Base-by-base conservation (phyloP, 2,113 vertebrate species). In the Nothocercus julius region DNA sequence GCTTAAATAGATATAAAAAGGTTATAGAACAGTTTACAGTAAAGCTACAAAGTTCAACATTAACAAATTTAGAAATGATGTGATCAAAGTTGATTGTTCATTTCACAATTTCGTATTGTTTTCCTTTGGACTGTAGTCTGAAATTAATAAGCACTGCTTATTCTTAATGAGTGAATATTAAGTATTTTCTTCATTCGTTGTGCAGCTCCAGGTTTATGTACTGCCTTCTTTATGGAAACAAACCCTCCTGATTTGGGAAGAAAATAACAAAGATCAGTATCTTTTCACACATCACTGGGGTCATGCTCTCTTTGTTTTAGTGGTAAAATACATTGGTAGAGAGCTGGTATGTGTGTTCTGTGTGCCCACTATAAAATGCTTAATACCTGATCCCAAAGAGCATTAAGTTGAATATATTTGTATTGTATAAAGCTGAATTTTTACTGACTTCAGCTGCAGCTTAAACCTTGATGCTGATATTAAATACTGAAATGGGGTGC, bases 161-260 rank as follows among this genome's bases (percentile, higher is more conserved):
- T 94, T 88, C 72, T 81, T 93, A 86, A 94, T 86, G 85, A 96
- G 85, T 80, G 79, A 12, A 90, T 94, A 59, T 90, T 95, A 94
- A 86, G 70, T 82, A 70, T 67, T 89, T 92, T 94, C 87, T 87
- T 93, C 77, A 91, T 93, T 92, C 82, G 77, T 77, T 89, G 36
- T 30, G 24, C 95, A 83, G 85, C 93, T 95, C 88, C 59, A 80
- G 83, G 93, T 86, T 63, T 85, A 22, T 88, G 90, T 93, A 45
- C 66, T 78, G 56, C 5, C 68, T 75, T 45, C 66, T 66, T 75
- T 72, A 68, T 75, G 85, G 80, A 91, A 61, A 87, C 42, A 14
- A 24, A 81, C 92, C 54, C 44, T 45, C 36, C 74, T 30, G 40
- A 66, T 85, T 75, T 68, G 82, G 61, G 78, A 90, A 74, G 85